Conservation (phyloP, 2,113 vertebrate genomes). For the Rhinichthys klamathensis region DNA sequence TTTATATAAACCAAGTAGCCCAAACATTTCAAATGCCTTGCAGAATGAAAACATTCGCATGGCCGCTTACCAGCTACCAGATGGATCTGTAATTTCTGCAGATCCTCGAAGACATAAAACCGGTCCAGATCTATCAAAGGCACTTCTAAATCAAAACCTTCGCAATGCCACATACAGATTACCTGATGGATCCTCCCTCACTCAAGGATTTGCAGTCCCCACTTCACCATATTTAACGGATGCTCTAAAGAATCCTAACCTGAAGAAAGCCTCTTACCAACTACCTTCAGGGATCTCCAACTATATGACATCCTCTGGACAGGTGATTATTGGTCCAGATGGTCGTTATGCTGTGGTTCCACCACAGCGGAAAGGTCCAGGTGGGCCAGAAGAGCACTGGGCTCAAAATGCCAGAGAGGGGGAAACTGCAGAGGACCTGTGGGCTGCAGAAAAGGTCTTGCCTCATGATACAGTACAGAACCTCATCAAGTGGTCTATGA, state of each 20-base stretch:
- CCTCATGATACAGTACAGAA: conserved; percentile 75
- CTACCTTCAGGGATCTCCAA: conserved; percentile 49
- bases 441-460: conserved; percentile 77
- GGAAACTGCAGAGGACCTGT: conserved; percentile 73
- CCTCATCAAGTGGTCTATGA: conserved; percentile 76
- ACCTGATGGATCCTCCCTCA: conserved; percentile 60
- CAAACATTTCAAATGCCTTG: conserved; percentile 67
- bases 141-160: conserved; percentile 75
- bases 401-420: conserved; percentile 69
- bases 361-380: conserved; percentile 81
- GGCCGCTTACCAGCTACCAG: conserved; percentile 63
- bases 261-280: conserved; percentile 60
- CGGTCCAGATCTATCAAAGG: conserved; percentile 66
- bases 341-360: conserved; percentile 85
- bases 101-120: conserved; percentile 63
- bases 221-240: conserved; percentile 42
- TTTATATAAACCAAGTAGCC: conserved; percentile 65
- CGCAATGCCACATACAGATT: conserved; percentile 72
- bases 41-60: conserved; percentile 74
- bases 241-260: conserved; percentile 41
- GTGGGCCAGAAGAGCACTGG: conserved; percentile 79
- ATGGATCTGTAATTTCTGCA: conserved; percentile 63
- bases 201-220: conserved; percentile 44
- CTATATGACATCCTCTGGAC: conserved; percentile 60
- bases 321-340: conserved; percentile 58